Base-by-base conservation (phyloP, 2,113 vertebrate genomes). In the Cottus gobio region DNA sequence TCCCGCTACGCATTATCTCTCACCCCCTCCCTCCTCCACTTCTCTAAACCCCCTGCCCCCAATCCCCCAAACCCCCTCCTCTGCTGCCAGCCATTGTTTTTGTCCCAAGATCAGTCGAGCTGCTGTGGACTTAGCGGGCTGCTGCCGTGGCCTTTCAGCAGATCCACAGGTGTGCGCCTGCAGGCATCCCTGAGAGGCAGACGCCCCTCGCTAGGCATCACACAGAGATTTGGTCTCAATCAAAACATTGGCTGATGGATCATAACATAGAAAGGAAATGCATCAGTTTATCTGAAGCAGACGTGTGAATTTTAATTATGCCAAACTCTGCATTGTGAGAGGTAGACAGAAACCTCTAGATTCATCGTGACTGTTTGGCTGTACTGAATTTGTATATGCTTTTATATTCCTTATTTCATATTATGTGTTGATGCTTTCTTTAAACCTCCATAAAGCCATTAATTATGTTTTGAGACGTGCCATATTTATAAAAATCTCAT, bases 1-100 rank as follows among this genome's bases (percentile, higher is more conserved):
- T 70, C 69, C 69, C 7, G 79, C 75, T 79, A 65, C 7, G 68
- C 70, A 90, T 87, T 85, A 90, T 80, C 86, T 77, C 67, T 36
- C 18, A 13, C 37, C 62, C n/a, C 34, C 34, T 62, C 50, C 74
- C 48, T 48, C 76, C 64, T 58, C 66, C 36, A 18, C 60, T 61
- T 77, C 73, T 48, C 70, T 83, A 79, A 84, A 85, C 37, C 80
- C 78, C 48, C 28, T 71, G 70, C 60, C 65, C 83, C 42, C 78
- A 76, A 57, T 70, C 81, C 81, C 77, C 62, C 50, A 24, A 80
- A 62, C 81, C 57, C 56, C 57, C 69, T 54, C 58, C 57, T 75
- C 56, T 34, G 9, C 72, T 61, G 46, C 42, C 80, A 80, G 78
- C 54, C 12, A 81, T 77, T 80, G 74, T 76, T 83, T 82, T 71